A percentile compares a stretch with the other conserved stretches of the same genome.
Evolutionary conservation across 2,797 vertebrate species (phyloP).

Genomic region (Steatocranus sp.): DNA sequence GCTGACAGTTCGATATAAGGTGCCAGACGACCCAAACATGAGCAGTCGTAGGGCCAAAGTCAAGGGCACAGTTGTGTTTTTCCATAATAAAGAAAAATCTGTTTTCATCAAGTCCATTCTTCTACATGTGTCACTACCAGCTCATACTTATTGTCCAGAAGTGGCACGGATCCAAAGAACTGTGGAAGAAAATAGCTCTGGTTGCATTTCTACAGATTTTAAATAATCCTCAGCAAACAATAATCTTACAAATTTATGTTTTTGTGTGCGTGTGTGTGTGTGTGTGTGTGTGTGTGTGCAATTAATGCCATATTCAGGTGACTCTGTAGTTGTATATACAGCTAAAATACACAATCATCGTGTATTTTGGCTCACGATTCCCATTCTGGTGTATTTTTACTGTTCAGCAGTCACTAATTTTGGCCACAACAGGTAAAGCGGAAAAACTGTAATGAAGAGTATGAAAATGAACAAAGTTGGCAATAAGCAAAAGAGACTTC

Average conservation of each 20-base stretch:
- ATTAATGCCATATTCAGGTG: neutral
- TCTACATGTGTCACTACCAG: conserved; percentile 17
- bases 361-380: neutral
- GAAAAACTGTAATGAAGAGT: neutral
- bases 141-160: conserved; percentile 15
- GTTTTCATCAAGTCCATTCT: neutral
- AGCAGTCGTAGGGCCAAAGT: neutral
- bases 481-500: neutral
- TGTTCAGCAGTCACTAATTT: neutral
- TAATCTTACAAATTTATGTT: neutral
- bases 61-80: neutral
- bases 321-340: neutral
- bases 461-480: neutral
- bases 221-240: neutral
- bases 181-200: conserved; percentile 4
- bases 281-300: neutral
- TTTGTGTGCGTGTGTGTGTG: neutral
- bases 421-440: neutral
- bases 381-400: neutral
- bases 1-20: neutral
- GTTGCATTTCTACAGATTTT: conserved; percentile 12
- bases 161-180: conserved; percentile 48
- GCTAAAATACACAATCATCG: neutral
- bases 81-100: neutral
- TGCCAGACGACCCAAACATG: neutral